Evolutionary conservation across 2,888 invertebrate genomes (phyloP), one percentile per base, ranked within the genome.

Genomic region (Prenolepis imparis): DNA sequence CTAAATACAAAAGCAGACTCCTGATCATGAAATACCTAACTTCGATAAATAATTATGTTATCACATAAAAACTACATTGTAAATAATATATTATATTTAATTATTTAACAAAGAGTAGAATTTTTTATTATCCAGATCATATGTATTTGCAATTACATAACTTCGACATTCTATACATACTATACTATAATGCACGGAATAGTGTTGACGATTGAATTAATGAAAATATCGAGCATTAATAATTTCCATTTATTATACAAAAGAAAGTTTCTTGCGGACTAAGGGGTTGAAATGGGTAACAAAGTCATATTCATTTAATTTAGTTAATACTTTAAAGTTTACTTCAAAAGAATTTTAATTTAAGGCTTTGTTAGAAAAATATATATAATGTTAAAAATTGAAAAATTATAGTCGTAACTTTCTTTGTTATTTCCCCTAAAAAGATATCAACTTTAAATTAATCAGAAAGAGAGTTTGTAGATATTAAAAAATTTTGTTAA

Each of bases 331-430:
- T 44, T 36, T 1, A 11, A 55, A 55, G 3, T 55, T 55, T 36
- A 36, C 11, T 63, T 67, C 1, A 41, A 66, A 67, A 44, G 2
- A 41, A 66, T 44, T 24, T 67, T 28, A 66, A 66, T 41, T 44
- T 41, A 18, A 67, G 2, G 9, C 9, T 44, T 11, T 44, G 3
- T 55, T 55, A 44, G 15, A 67, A 67, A 67, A 67, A 67, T 9
- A 28, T 18, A 67, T 1, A 4, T 41, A 24, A 44, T 3, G 24
- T 28, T 67, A 12, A 48, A 48, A 68, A 68, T n/a, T 44, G 0
- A 11, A 68, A 68, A n/a, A n/a, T n/a, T 48, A 3, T 28, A 66
- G 9, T 5, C 2, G 44, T 3, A 9, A 11, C 3, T 68, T 28
- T 12, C 5, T 68, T 68, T 18, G 18, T 67, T 8, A 44, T 68